Conservation (phyloP, 1,140 invertebrate species). For the Agrilus planipennis region DNA sequence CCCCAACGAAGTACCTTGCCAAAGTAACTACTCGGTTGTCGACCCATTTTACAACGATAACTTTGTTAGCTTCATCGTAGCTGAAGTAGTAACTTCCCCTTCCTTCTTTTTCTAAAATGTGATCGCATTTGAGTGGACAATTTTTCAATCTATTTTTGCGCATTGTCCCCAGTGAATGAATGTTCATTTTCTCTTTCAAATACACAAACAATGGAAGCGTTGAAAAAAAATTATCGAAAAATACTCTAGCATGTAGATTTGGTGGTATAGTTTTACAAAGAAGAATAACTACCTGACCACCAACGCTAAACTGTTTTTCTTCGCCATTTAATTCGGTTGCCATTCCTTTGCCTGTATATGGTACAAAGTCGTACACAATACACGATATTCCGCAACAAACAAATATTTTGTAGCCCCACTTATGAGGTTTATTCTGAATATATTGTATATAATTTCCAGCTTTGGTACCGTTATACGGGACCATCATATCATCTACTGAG, state of each 20-base stretch:
- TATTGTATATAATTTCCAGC: conserved; percentile 26
- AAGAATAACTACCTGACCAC: background rate
- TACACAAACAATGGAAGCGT: background rate
- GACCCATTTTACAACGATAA: background rate
- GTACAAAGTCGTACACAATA: conserved; percentile 6
- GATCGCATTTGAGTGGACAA: conserved; percentile 5
- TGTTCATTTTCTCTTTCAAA: background rate
- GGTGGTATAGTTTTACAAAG: background rate
- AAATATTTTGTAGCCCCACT: conserved; percentile 6
- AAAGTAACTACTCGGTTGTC: background rate
- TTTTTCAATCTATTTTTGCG: conserved; percentile 1
- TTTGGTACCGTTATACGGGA: conserved; percentile 35
- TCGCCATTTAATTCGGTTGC: background rate
- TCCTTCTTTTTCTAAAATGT: conserved; percentile 1
- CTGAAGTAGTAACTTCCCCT: conserved; percentile 1
- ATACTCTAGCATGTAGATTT: background rate
- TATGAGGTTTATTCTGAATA: conserved; percentile 21
- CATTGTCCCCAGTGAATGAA: background rate
- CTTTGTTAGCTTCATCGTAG: background rate
- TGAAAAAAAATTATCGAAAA: conserved; percentile 10
- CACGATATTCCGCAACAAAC: conserved; percentile 2
- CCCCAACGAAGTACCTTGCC: background rate
- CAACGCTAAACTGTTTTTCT: conserved; percentile 1
- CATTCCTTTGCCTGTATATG: conserved; percentile 3
- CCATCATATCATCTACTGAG: conserved; percentile 35